A percentile compares a stretch with the other conserved stretches of the same genome.
Evolutionary conservation across 64 coral and sea anemone genomes (phyloP).

Genomic region (Montipora foliosa): DNA sequence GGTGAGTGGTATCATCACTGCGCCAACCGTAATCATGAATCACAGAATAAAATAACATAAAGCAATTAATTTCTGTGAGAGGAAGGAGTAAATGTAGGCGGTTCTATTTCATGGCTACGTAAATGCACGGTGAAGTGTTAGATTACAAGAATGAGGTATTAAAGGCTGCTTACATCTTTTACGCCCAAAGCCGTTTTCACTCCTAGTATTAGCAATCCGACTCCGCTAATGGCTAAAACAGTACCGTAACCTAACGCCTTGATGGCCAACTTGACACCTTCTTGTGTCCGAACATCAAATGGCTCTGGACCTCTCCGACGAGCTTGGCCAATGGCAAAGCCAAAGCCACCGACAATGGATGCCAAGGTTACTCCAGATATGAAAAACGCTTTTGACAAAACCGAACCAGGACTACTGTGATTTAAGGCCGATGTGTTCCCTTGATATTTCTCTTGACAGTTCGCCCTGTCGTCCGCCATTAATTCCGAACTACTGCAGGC

Average conservation of each 20-base stretch:
- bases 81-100: too few species aligned
- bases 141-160: not conserved
- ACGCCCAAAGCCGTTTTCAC: slow-evolving; percentile 88
- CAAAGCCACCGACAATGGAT: slow-evolving; percentile 83
- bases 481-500: slow-evolving; percentile 2
- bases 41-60: too few species aligned
- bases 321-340: slow-evolving; percentile 78
- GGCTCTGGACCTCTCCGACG: slow-evolving; percentile 70
- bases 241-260: slow-evolving; percentile 80
- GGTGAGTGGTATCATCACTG: too few species aligned
- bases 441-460: not conserved
- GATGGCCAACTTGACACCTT: slow-evolving; percentile 76
- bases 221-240: slow-evolving; percentile 74
- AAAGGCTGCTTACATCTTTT: slow-evolving; percentile 72
- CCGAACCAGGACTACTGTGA: not conserved
- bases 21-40: too few species aligned
- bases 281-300: slow-evolving; percentile 68
- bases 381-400: slow-evolving; percentile 54
- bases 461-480: slow-evolving; percentile 19
- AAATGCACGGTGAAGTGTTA: too few species aligned
- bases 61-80: too few species aligned
- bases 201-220: slow-evolving; percentile 77
- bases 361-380: slow-evolving; percentile 81
- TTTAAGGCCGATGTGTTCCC: not conserved
- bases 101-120: too few species aligned